Evolutionary conservation across 2,113 vertebrate species (phyloP), one percentile per base, ranked within the genome.

Genomic region (Microtus richardsoni): DNA sequence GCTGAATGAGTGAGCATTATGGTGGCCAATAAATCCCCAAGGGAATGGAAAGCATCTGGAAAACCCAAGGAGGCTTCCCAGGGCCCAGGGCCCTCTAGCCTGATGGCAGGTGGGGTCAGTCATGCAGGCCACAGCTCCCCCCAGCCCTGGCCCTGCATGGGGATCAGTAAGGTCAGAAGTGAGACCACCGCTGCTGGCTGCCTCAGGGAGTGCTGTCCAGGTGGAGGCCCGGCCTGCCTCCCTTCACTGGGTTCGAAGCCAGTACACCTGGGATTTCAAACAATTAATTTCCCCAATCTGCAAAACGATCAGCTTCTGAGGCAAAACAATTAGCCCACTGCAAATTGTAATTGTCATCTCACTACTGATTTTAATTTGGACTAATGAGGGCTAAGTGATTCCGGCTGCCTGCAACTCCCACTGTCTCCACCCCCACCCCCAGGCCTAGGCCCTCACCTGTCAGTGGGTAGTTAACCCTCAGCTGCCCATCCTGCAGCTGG

Each of bases 301-400:
- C 94, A 21, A 95, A 96, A 70, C 4, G 13, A 97, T 98, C 98
- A 91, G 97, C 97, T 98, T 95, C 97, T 22, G 97, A 97, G 96
- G 96, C 54, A 98, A 98, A 98, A 98, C 98, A 98, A 98, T 98
- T 98, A 98, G 94, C 95, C 71, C 88, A 96, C 89, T 98, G 96
- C 98, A 98, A 98, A 98, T 98, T 98, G 98, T 96, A 98, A 98
- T 98, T 98, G 98, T 98, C 98, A 98, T 97, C 98, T 98, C 97
- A 87, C 97, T 98, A 98, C 98, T 98, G 97, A 98, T 97, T 98
- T 98, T 98, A 98, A 99, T 98, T 98, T 97, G 98, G 85, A 97
- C 98, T 98, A 98, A 99, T 97, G 97, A 98, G 97, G 96, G 93
- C 98, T 98, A 98, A 98, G 97, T 97, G 97, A 91, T 98, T 97